phyloP scores from a whole-genome alignment of 2,797 vertebrate genomes.

The Cynopterus sphinx region DNA sequence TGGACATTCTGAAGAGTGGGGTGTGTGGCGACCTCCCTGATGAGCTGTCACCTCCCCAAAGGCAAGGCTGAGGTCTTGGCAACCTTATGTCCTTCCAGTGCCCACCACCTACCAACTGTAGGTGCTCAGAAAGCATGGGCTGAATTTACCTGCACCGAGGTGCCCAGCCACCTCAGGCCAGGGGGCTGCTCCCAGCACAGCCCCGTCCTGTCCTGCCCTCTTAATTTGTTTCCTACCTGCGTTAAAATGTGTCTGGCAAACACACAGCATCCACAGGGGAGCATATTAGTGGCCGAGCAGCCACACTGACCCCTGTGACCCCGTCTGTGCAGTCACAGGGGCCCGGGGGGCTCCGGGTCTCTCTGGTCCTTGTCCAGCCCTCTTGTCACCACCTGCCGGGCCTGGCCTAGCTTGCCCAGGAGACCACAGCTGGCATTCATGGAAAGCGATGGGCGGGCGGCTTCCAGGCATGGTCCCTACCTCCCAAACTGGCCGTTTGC shows the following conservation, averaged over 20 bases:
- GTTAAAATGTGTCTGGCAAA: not conserved
- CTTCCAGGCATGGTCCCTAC: rapidly evolving
- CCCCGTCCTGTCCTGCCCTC: no score
- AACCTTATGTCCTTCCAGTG: not conserved
- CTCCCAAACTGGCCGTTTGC: not conserved
- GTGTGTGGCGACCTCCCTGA: not conserved
- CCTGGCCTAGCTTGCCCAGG: not conserved
- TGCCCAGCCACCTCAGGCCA: not conserved
- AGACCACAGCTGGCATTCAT: not conserved
- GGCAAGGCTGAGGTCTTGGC: not conserved
- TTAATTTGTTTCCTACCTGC: not conserved
- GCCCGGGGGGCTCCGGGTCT: not conserved
- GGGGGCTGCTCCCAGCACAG: not conserved
- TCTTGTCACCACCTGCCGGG: not conserved
- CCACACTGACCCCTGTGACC: not conserved
- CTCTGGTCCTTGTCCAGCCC: not conserved
- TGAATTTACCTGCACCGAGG: not conserved
- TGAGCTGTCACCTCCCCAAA: not conserved
- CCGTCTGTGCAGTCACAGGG: rapidly evolving
- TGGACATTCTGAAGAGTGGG: not conserved
- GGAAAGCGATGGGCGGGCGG: not conserved
- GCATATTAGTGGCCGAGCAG: not conserved
- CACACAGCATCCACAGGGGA: not conserved
- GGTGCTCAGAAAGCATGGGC: not conserved
- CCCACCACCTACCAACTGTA: not conserved